Evolutionary conservation across 2,888 invertebrate species (phyloP).

Genomic region (Panopea generosa): DNA sequence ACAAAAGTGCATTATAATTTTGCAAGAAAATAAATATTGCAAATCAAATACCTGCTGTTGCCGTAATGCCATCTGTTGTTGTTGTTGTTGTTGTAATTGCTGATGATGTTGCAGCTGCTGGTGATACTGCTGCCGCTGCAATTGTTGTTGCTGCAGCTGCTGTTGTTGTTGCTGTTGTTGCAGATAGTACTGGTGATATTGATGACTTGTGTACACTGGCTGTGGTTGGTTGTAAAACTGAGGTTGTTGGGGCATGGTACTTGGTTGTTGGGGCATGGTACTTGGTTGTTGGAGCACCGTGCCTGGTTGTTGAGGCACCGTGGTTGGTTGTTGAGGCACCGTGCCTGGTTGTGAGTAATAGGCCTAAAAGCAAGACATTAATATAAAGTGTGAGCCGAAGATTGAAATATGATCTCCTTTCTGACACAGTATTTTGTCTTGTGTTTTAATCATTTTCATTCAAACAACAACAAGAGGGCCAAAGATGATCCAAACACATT

Average conservation of each 20-base stretch:
- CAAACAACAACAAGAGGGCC: no score
- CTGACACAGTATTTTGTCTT: no score
- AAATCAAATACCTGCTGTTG: no score
- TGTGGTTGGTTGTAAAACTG: constrained; percentile 24
- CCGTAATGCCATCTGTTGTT: constrained; percentile 20
- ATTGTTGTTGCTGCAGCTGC: constrained; percentile 32
- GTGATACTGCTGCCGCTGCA: constrained; percentile 25
- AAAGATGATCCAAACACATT: no score
- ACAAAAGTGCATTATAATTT: no score
- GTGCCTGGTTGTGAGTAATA: no score
- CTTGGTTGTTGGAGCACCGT: background rate
- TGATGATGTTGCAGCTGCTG: constrained; percentile 55
- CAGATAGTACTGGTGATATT: constrained; percentile 52
- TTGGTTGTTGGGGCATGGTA: constrained; percentile 1
- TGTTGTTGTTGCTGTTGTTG: constrained; percentile 58
- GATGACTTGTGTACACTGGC: constrained; percentile 43
- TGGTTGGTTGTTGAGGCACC: no score
- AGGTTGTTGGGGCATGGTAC: constrained; percentile 7
- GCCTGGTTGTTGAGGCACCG: constrained; percentile 1
- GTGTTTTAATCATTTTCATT: no score
- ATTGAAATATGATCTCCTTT: no score
- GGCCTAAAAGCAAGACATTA: background rate
- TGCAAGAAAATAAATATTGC: no score
- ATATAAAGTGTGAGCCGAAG: background rate
- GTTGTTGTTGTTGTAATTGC: constrained; percentile 48